A percentile compares a stretch with the other conserved stretches of the same genome.
Conservation (phyloP, 2,797 vertebrate genomes). For the Pristis pectinata region DNA sequence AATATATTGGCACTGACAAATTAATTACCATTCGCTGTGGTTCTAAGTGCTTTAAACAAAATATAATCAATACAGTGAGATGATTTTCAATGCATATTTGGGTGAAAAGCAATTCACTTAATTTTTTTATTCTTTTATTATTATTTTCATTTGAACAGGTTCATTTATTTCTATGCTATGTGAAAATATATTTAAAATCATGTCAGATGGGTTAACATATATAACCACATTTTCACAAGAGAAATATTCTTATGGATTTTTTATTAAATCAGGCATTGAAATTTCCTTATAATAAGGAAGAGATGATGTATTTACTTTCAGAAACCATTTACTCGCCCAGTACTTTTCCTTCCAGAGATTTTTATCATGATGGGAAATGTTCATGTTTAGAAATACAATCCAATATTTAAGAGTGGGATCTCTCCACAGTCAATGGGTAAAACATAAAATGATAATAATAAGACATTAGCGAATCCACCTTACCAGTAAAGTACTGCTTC, state of each 20-base stretch:
- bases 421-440: not conserved
- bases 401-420: not conserved
- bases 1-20: not conserved
- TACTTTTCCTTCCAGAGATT: not conserved
- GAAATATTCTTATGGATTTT: not conserved
- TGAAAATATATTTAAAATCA: constrained; percentile 20
- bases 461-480: not conserved
- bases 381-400: not conserved
- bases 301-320: not conserved
- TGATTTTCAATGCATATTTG: not conserved
- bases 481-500: not conserved
- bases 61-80: not conserved
- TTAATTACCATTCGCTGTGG: not conserved
- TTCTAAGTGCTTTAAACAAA: not conserved
- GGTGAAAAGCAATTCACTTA: not conserved
- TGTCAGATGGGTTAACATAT: not conserved
- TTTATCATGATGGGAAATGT: not conserved
- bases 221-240: not conserved
- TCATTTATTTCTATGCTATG: not conserved
- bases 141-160: not conserved
- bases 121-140: not conserved
- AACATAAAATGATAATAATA: not conserved
- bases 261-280: not conserved
- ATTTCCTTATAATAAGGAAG: not conserved
- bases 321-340: not conserved